phyloP scores from a whole-genome alignment of 2,888 invertebrate species.

The Anthophora plumipes region DNA sequence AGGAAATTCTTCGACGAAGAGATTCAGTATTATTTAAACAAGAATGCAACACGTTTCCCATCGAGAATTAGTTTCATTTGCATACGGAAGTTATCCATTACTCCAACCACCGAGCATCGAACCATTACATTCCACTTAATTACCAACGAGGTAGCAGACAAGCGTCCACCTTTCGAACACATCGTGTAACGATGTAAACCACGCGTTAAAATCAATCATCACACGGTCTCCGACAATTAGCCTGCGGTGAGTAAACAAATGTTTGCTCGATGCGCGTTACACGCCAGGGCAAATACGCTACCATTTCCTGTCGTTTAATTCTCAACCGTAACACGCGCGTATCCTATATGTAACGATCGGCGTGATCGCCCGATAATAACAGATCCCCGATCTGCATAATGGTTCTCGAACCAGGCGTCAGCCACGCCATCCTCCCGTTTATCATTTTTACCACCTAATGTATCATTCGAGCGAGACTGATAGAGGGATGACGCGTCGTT shows the following conservation, averaged over 20 bases:
- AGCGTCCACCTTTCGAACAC: not conserved
- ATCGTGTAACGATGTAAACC: not conserved
- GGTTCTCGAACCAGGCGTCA: slow-evolving; percentile 11
- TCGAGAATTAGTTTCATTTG: slow-evolving; percentile 16
- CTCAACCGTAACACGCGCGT: slow-evolving; percentile 19
- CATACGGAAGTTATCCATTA: slow-evolving; percentile 26
- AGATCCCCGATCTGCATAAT: slow-evolving; percentile 52
- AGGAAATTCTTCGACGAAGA: not conserved
- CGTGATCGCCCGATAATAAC: slow-evolving; percentile 56
- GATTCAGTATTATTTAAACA: not conserved
- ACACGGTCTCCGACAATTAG: slow-evolving; percentile 6
- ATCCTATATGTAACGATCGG: slow-evolving; percentile 31
- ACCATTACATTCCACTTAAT: slow-evolving; percentile 27
- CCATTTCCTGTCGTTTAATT: slow-evolving; percentile 57
- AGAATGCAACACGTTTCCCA: not conserved
- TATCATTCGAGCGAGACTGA: slow-evolving; percentile 39
- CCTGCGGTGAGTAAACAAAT: slow-evolving; percentile 35
- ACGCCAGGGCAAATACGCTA: slow-evolving; percentile 15
- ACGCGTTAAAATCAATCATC: slow-evolving; percentile 33
- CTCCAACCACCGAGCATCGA: slow-evolving; percentile 3
- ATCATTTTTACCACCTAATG: slow-evolving; percentile 28
- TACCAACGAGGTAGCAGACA: slow-evolving; percentile 9
- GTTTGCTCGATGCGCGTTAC: slow-evolving; percentile 9
- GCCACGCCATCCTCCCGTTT: slow-evolving; percentile 5
- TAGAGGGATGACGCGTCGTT: not conserved